A percentile compares a stretch with the other conserved stretches of the same genome.
phyloP scores from a whole-genome alignment of 2,797 vertebrate species.

The Spatula versicolor region DNA sequence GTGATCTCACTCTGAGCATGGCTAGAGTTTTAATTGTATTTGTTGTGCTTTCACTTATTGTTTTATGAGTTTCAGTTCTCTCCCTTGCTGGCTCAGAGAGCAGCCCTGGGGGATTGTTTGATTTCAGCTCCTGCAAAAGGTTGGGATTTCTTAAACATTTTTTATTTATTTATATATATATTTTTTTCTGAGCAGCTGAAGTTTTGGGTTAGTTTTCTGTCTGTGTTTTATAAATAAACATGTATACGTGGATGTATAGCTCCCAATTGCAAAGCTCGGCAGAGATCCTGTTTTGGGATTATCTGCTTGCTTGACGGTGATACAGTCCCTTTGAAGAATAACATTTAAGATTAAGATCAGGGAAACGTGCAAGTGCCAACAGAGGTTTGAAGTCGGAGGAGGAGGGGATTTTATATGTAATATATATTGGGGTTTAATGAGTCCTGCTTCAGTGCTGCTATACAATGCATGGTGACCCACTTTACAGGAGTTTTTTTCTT shows the following conservation, averaged over 20 bases:
- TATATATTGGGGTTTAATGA: slow-evolving; percentile 49
- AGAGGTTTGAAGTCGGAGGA: slow-evolving; percentile 17
- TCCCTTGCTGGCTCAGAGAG: slow-evolving; percentile 62
- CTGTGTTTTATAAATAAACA: neutral
- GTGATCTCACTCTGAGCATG: slow-evolving; percentile 73
- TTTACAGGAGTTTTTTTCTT: neutral
- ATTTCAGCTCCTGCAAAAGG: slow-evolving; percentile 66
- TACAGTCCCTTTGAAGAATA: neutral
- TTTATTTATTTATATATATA: neutral
- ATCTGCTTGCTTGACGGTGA: neutral
- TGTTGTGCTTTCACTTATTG: slow-evolving; percentile 70
- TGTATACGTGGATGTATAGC: rapidly evolving
- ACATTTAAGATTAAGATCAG: neutral
- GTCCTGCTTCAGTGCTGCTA: neutral
- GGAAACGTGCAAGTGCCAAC: slow-evolving; percentile 3
- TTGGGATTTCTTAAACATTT: neutral
- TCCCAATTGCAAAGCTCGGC: neutral
- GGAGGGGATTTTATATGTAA: neutral
- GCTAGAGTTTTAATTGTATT: slow-evolving; percentile 80
- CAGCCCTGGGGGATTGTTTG: slow-evolving; percentile 60
- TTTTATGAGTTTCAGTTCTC: slow-evolving; percentile 76
- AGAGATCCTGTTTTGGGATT: neutral
- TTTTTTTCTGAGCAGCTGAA: neutral
- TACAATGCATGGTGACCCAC: slow-evolving; percentile 43
- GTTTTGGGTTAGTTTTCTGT: slow-evolving; percentile 27